Conservation (phyloP, 2,888 invertebrate genomes). For the Malacosoma neustria region DNA sequence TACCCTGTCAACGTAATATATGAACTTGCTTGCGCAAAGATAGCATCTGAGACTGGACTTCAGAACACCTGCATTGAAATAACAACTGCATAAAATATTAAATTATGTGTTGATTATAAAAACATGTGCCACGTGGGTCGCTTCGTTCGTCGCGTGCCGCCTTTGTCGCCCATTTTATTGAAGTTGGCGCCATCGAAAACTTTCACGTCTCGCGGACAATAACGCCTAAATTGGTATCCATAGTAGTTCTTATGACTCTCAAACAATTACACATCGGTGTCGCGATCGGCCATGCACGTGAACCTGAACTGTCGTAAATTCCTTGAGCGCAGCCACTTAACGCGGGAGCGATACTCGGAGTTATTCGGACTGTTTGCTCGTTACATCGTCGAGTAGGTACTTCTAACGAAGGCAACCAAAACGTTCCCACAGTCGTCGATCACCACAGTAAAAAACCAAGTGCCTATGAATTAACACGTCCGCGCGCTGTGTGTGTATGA, state of each 20-base stretch:
- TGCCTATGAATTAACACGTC: slow-evolving; percentile 75
- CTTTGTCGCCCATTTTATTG: slow-evolving; percentile 57
- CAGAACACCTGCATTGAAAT: background rate
- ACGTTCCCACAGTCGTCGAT: slow-evolving; percentile 73
- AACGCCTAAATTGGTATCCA: slow-evolving; percentile 64
- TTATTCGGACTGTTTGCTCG: slow-evolving; percentile 66
- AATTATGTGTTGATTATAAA: background rate
- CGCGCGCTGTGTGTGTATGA: slow-evolving; percentile 65
- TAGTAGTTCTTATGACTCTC: slow-evolving; percentile 62
- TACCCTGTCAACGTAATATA: slow-evolving; percentile 58
- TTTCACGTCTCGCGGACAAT: slow-evolving; percentile 69
- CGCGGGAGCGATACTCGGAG: slow-evolving; percentile 60
- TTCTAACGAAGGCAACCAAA: slow-evolving; percentile 68
- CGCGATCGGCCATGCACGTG: slow-evolving; percentile 40
- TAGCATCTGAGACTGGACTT: slow-evolving; percentile 38
- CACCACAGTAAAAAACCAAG: slow-evolving; percentile 65
- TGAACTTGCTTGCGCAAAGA: slow-evolving; percentile 35
- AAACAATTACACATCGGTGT: slow-evolving; percentile 40
- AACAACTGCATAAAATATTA: background rate
- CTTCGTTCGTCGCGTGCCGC: slow-evolving; percentile 32
- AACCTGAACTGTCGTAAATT: slow-evolving; percentile 63
- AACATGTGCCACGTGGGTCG: background rate
- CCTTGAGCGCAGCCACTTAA: slow-evolving; percentile 58
- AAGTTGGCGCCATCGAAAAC: slow-evolving; percentile 68
- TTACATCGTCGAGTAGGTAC: slow-evolving; percentile 61